Evolutionary conservation across 2,797 vertebrate species (phyloP).

Genomic region (Hippocampus kuda): DNA sequence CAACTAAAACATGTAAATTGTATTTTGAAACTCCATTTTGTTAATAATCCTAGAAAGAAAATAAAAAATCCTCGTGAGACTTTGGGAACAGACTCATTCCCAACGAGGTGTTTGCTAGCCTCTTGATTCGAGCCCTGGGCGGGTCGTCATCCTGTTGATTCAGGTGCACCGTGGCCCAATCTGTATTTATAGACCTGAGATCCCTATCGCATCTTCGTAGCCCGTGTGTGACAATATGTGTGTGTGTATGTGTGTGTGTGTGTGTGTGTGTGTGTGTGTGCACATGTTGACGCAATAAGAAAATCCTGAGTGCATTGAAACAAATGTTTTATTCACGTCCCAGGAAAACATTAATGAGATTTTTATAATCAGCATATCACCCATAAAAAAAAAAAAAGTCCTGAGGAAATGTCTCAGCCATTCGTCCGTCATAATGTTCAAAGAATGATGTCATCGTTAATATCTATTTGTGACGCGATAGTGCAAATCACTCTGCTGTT

Average conservation of each 20-base stretch:
- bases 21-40: background rate
- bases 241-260: too few species aligned
- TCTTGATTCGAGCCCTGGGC: conserved; percentile 38
- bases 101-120: conserved; percentile 16
- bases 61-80: background rate
- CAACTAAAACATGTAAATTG: too few species aligned
- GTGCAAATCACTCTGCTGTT: too few species aligned
- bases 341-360: background rate
- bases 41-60: background rate
- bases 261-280: background rate
- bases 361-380: background rate
- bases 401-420: too few species aligned
- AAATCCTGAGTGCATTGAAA: conserved; percentile 24
- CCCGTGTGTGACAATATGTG: conserved; percentile 9
- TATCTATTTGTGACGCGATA: too few species aligned
- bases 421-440: too few species aligned
- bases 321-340: conserved; percentile 7
- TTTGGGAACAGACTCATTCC: background rate
- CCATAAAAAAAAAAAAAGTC: too few species aligned
- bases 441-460: too few species aligned
- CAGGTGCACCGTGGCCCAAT: conserved; percentile 44
- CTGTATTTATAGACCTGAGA: conserved; percentile 44
- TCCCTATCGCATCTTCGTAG: conserved; percentile 27
- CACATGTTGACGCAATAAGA: conserved; percentile 14
- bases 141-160: conserved; percentile 53